Evolutionary conservation across 2,888 invertebrate species (phyloP).

Genomic region (Cerceris rybyensis): DNA sequence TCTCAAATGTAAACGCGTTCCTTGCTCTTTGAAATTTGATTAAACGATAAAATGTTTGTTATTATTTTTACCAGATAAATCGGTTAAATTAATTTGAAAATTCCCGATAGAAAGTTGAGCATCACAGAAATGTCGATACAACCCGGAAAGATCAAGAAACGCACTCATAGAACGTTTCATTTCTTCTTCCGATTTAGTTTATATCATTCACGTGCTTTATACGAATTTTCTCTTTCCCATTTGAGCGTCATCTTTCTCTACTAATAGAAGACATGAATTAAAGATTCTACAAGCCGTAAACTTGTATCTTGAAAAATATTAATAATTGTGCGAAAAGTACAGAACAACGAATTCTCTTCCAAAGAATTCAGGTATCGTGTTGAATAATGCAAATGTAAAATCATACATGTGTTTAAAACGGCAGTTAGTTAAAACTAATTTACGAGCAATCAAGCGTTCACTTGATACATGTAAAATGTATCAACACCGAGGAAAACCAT

Average conservation of each 20-base stretch:
- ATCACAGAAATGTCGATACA: neutral
- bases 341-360: no score
- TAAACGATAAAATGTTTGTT: neutral
- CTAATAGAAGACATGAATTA: no score
- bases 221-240: conserved; percentile 1
- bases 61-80: neutral
- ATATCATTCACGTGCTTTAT: neutral
- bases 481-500: neutral
- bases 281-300: no score
- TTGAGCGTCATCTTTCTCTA: conserved; percentile 14
- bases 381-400: no score
- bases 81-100: neutral
- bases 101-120: neutral
- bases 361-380: no score
- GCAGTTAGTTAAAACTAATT: no score
- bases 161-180: conserved; percentile 7
- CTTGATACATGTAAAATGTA: no score
- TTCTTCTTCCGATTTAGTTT: conserved; percentile 1
- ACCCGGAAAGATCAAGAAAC: conserved; percentile 30
- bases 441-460: no score
- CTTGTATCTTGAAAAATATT: no score
- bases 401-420: no score
- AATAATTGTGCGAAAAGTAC: no score
- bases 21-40: neutral
- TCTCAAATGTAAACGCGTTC: neutral